phyloP scores from a whole-genome alignment of 2,113 vertebrate genomes.

The Poecile atricapillus region DNA sequence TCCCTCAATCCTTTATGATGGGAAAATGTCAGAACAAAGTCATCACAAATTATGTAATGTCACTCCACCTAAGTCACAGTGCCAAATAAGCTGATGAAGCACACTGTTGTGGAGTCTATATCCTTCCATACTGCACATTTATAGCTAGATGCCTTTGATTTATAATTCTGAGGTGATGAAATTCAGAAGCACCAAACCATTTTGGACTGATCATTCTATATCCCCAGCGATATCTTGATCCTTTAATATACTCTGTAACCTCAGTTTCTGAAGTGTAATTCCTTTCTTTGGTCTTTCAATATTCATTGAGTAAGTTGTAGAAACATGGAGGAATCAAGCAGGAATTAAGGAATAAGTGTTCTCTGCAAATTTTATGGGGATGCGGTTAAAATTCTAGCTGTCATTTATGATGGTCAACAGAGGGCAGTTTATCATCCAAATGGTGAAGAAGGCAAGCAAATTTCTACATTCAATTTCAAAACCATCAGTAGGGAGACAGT shows the following conservation, averaged over 20 bases:
- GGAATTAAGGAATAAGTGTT: neutral
- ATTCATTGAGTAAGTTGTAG: neutral
- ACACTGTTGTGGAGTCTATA: neutral
- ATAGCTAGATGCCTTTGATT: constrained; percentile 28
- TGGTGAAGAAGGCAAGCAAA: neutral
- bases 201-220: neutral
- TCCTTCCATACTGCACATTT: neutral
- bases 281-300: neutral
- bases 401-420: neutral
- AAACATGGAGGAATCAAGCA: neutral
- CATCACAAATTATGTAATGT: constrained; percentile 45
- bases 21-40: constrained; percentile 54
- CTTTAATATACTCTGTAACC: neutral
- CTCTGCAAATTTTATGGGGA: neutral
- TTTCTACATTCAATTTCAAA: neutral
- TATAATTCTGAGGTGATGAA: constrained; percentile 22
- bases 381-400: neutral
- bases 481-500: neutral
- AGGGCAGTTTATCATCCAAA: neutral
- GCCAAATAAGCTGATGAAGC: constrained; percentile 44
- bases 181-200: neutral
- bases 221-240: neutral
- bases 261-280: neutral
- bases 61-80: constrained; percentile 29
- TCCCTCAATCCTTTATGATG: constrained; percentile 35